Base-by-base conservation (phyloP, 2,888 invertebrate genomes). In the Scaptomyza cyrtandrae region DNA sequence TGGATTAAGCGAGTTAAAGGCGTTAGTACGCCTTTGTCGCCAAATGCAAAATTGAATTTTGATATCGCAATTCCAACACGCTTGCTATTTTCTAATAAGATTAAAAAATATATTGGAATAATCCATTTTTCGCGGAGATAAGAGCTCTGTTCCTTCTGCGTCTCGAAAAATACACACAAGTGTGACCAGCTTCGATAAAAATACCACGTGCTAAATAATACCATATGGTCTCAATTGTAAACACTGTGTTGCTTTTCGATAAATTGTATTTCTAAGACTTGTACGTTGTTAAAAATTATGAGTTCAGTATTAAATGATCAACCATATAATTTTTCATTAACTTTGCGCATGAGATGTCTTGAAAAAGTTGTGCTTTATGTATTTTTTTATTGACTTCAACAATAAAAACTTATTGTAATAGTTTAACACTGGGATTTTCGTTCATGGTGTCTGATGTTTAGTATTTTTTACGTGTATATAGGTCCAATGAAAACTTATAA, bases 101-200 rank as follows among this genome's bases (percentile, higher is more conserved):
- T 76, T 74, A 75, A 50, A 77, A 85, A 87, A 78, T 59, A 74
- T 54, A 75, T 76, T 81, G 77, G 68, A 79, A 73, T 74, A 80
- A 73, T 77, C 85, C 88, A 83, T 88, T 86, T 86, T 80, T 75
- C 59, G 57, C 64, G 67, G 75, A 78, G 83, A 83, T 83, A 83
- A 83, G 83, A 72, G 72, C 71, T 85, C 88, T 81, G 70, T 78
- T 62, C 78, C 79, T 82, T 86, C 86, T 90, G 89, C 90, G 90
- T 89, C 90, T 76, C 84, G 84, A 83, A 84, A 78, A 85, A 79
- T 85, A 85, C 50, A 82, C 52, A 69, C 69, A 60, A n/a, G 63
- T 64, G 83, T 61, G 86, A 56, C 86, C 89, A 78, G 46, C 14
- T 39, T 39, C 1, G 13, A 6, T 1, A 33, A 27, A 4, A 41